Base-by-base conservation (phyloP, 2,888 invertebrate genomes). In the Nowickia ferox region DNA sequence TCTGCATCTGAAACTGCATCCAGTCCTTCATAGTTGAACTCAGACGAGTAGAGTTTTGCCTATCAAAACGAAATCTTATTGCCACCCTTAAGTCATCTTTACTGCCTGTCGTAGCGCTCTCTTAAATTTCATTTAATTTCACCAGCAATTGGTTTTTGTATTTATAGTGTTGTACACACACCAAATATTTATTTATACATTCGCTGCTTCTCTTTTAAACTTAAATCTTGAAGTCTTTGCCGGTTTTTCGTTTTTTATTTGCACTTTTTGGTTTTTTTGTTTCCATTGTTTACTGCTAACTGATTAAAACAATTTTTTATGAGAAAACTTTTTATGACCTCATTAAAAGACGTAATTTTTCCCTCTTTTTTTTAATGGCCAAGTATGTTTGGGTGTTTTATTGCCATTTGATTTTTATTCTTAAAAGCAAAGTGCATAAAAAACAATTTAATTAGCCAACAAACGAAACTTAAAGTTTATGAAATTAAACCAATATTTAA, bases 281-380 rank as follows among this genome's bases (percentile, higher is more conserved):
- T 77, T 77, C 57, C 51, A 42, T 68, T 77, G 55, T 77, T 84
- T 85, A 57, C 84, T 81, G 42, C 30, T 77, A 77, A 77, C 81
- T 85, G 84, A 85, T 81, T 85, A 81, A 85, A 84, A 81, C 74
- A 77, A 17, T 84, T 76, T 78, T 79, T 84, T 85, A 85, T 85
- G 84, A 85, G 84, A 81, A 85, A 85, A 85, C 68, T 85, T 85
- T 84, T 85, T 85, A 81, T 69, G 84, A 74, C 81, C 84, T 81
- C 84, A 85, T 85, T 85, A 81, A 84, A 81, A 77, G 76, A 72
- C 66, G 59, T 81, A 71, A 53, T 63, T 59, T 66, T 66, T 71
- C n/a, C 17, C 13, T 44, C 19, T 57, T 48, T 68, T 72, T 61
- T 53, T 30, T n/a, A n/a, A 63, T 42, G 40, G 42, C 71, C 30